Conservation (phyloP, 2,888 invertebrate species). For the Onchidella celtica region DNA sequence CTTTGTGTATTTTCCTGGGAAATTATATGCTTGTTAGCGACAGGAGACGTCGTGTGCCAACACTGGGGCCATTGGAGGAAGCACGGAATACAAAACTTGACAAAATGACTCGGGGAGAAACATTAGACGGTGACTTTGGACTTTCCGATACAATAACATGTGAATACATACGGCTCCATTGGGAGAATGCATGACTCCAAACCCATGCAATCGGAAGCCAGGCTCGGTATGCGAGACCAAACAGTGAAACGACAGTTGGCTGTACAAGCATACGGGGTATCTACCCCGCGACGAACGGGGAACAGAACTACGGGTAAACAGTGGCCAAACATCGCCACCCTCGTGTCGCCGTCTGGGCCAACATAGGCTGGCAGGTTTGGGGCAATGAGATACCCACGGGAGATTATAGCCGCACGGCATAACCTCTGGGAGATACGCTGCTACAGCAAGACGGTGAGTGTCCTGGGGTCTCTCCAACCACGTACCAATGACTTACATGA, state of each 20-base stretch:
- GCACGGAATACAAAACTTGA: neutral
- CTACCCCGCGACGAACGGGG: neutral
- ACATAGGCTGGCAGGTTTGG: slow-evolving; percentile 32
- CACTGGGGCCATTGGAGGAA: neutral
- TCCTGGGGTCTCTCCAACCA: too few relatives aligned
- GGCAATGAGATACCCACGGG: slow-evolving; percentile 35
- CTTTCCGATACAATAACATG: slow-evolving; percentile 27
- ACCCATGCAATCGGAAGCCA: slow-evolving; percentile 22
- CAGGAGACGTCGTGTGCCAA: neutral
- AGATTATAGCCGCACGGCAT: slow-evolving; percentile 39
- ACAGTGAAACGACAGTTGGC: neutral
- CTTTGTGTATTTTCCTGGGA: too few relatives aligned
- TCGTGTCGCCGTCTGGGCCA: slow-evolving; percentile 49
- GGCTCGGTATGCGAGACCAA: slow-evolving; percentile 9
- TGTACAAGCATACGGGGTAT: slow-evolving; percentile 22
- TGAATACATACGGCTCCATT: neutral
- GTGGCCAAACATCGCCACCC: slow-evolving; percentile 45
- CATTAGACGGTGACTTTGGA: neutral
- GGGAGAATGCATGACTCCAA: neutral
- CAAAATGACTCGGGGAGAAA: neutral
- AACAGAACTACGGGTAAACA: slow-evolving; percentile 43
- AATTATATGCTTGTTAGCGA: neutral
- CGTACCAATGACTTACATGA: too few relatives aligned
- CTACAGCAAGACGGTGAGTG: too few relatives aligned
- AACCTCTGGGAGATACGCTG: neutral